Evolutionary conservation across 2,797 vertebrate species (phyloP), one percentile per base, ranked within the genome.

Genomic region (Halcyon smyrnensis): DNA sequence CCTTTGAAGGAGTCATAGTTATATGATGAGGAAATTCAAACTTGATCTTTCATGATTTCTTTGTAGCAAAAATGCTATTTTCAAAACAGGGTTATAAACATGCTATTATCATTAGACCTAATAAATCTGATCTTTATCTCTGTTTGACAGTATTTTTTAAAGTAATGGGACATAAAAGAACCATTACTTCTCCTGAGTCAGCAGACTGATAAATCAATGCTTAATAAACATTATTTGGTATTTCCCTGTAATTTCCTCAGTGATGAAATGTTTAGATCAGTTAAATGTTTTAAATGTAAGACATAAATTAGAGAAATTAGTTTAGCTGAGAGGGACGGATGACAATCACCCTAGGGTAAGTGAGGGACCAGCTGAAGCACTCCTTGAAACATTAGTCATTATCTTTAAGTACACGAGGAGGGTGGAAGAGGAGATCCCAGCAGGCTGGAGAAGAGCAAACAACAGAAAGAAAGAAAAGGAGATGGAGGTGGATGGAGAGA

Each of bases 271-370:
- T 74, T 82, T 60, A 84, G 83, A 36, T 88, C 28, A 28, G 21
- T 80, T 60, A 78, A 54, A 65, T 36, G 17, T 84, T 92, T 85
- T 67, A 80, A 87, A 80, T 32, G 6, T 37, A 77, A 68, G 32
- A 51, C n/a, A 87, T 63, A 90, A 92, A 90, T 87, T 82, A 90
- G 39, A 76, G 36, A 87, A 82, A 95, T 82, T 45, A 87, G 64
- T 48, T 87, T 65, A 84, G 3, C 16, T 1, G 0, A 10, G 59
- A 76, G 59, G 43, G 25, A 70, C 25, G 48, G 53, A 56, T 4
- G 21, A 63, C 50, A 71, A 46, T 64, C 64, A 79, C 28, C 32
- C 32, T 62, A 69, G 46, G 27, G 71, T 56, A 67, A 65, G 30
- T 34, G 68, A 84, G 48, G 51, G 23, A 89, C 41, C 46, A 57